phyloP scores from a whole-genome alignment of 2,797 vertebrate genomes.

The Philypnodon macrostomus region DNA sequence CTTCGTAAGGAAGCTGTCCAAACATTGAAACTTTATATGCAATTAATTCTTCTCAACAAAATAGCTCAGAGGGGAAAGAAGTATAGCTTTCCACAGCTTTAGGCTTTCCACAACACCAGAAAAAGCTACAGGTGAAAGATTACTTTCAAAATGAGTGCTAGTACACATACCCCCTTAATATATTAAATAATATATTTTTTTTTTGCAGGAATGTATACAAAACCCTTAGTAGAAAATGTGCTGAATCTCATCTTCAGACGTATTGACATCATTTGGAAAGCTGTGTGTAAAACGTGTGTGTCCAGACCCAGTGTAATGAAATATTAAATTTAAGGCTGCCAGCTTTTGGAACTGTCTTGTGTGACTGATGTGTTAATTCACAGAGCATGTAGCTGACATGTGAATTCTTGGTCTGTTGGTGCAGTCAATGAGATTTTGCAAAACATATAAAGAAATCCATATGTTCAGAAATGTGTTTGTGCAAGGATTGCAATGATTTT shows the following conservation, averaged over 20 bases:
- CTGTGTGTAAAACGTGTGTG: not conserved
- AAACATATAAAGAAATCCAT: no score
- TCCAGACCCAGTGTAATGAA: not conserved
- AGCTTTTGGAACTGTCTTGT: not conserved
- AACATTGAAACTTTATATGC: no score
- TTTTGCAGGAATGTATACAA: not conserved
- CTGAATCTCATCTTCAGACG: not conserved
- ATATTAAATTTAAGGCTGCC: constrained; percentile 4
- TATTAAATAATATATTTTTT: not conserved
- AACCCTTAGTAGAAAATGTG: constrained; percentile 1
- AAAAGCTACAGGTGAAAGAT: no score
- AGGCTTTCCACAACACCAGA: no score
- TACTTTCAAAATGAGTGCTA: no score
- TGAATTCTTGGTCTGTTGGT: not conserved
- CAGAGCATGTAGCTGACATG: not conserved
- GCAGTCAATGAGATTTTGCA: not conserved
- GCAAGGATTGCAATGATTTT: no score
- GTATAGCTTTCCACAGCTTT: no score
- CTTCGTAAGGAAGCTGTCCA: no score
- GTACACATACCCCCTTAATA: no score
- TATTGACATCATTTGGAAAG: not conserved
- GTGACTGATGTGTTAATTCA: constrained; percentile 5
- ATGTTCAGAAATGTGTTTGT: no score
- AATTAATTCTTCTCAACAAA: no score
- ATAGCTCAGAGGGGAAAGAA: no score